A percentile compares a stretch with the other conserved stretches of the same genome.
These are phyloP conservation scores for Lates calcarifer DNA, from an alignment of 2,113 vertebrate genomes.

Conservation along the genomic window DNA sequence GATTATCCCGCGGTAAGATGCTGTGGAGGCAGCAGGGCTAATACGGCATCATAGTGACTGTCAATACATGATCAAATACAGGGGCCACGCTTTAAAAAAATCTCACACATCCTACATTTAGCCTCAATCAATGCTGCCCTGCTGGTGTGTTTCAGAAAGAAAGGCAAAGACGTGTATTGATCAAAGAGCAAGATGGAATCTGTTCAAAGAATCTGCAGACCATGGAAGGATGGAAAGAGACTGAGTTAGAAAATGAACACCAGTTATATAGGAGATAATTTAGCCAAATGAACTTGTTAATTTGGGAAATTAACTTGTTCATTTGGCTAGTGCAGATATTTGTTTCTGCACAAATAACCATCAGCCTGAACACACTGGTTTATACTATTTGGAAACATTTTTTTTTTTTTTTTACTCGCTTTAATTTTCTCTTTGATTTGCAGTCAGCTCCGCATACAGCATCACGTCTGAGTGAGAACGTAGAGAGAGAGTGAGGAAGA, in stretches of 20 bases:
- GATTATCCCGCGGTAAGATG: constrained; percentile 56
- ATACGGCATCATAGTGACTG: constrained; percentile 60
- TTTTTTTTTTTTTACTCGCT: neutral
- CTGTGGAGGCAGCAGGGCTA: constrained; percentile 52
- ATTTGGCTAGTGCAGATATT: neutral
- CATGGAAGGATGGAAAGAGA: constrained; percentile 36
- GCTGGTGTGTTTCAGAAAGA: constrained; percentile 58
- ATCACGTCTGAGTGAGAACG: neutral
- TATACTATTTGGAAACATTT: neutral
- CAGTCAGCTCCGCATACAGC: neutral
- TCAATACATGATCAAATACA: constrained; percentile 75
- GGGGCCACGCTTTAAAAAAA: constrained; percentile 23
- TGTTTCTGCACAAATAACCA: neutral
- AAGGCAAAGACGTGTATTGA: constrained; percentile 70
- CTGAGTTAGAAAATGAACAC: neutral
- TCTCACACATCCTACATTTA: constrained; percentile 63
- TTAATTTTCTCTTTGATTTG: constrained; percentile 7
- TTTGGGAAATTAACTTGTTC: neutral
- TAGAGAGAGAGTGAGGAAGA: neutral
- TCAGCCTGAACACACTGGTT: neutral
- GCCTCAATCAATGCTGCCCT: constrained; percentile 67
- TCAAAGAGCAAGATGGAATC: constrained; percentile 63
- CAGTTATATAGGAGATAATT: constrained; percentile 10
- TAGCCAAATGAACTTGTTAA: constrained; percentile 35
- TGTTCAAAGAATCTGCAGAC: constrained; percentile 40